Base-by-base conservation (phyloP, 1,140 invertebrate species). In the Drosophila subobscura region DNA sequence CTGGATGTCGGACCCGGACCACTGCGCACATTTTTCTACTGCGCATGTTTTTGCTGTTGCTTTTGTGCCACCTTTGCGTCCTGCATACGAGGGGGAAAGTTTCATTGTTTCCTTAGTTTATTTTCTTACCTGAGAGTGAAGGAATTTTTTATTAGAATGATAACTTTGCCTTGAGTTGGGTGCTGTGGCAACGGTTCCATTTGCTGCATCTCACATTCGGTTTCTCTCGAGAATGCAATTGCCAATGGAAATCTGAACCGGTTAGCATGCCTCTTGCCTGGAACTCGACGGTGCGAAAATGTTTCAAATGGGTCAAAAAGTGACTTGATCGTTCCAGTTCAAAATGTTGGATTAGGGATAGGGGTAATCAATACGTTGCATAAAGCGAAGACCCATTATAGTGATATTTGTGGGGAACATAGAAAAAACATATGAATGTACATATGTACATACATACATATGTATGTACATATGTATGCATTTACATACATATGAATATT, bases 81-180 rank as follows among this genome's bases (percentile, higher is more conserved):
- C 71, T 33, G 71, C 47, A 58, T 44, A 50, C 27, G 14, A 63
- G 44, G 57, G 50, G 51, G 44, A 51, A 41, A 63, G 52, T 16
- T 25, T 22, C 5, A 45, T 49, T 54, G 51, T 40, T 40, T 61
- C 27, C 59, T 70, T 77, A 68, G 66, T 77, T 74, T 59, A 37
- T 40, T 50, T 40, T 63, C 47, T 37, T 85, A 86, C 81, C 81
- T 85, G 66, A 25, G 10, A n/a, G 63, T 12, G 23, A 65, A 70
- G 72, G 77, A 58, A 86, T 81, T 86, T 85, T 81, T 70, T 73
- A 80, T 81, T 79, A 57, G 71, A 79, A 79, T 72, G 72, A 76
- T 65, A 79, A 75, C 65, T 76, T 68, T 41, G 25, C 47, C 51
- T 57, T 53, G 54, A 75, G 47, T 27, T 51, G 67, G 47, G 70